These are phyloP conservation scores for Scaptomyza tumidula DNA, from an alignment of 2,888 invertebrate genomes.

Conservation along the genomic window DNA sequence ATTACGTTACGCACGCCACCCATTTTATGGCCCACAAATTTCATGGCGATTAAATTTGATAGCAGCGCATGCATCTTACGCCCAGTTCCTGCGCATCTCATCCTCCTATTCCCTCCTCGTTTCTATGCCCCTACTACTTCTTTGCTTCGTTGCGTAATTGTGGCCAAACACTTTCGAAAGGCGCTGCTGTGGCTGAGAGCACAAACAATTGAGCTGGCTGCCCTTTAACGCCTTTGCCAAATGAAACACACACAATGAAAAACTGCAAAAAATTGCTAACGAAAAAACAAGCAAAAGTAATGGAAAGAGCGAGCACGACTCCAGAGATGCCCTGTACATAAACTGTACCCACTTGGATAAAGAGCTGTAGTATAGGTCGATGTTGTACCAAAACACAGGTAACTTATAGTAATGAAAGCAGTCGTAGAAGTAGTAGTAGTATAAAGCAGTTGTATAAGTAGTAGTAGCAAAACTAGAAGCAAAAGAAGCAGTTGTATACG, in stretches of 20 bases:
- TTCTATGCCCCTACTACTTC: constrained; percentile 2
- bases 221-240: constrained; percentile 45
- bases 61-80: constrained; percentile 76
- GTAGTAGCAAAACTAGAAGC: too few species aligned
- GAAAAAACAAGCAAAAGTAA: constrained; percentile 5
- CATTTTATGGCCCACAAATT: constrained; percentile 78
- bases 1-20: constrained; percentile 50
- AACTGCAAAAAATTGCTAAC: constrained; percentile 19
- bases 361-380: too few species aligned
- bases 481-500: too few species aligned
- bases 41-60: constrained; percentile 81
- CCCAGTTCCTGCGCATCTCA: constrained; percentile 23
- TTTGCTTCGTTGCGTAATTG: constrained; percentile 77
- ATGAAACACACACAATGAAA: constrained; percentile 43
- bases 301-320: not conserved
- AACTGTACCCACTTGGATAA: too few species aligned
- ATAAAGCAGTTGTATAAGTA: too few species aligned
- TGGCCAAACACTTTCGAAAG: constrained; percentile 69
- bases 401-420: too few species aligned
- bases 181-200: constrained; percentile 39
- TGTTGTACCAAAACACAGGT: too few species aligned
- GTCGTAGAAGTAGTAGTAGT: too few species aligned
- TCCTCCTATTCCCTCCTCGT: not conserved
- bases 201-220: constrained; percentile 60
- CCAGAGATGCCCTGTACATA: constrained; percentile 19